These are phyloP conservation scores for Branchinecta lindahli DNA, from an alignment of 1,140 invertebrate genomes.

Conservation along the genomic window DNA sequence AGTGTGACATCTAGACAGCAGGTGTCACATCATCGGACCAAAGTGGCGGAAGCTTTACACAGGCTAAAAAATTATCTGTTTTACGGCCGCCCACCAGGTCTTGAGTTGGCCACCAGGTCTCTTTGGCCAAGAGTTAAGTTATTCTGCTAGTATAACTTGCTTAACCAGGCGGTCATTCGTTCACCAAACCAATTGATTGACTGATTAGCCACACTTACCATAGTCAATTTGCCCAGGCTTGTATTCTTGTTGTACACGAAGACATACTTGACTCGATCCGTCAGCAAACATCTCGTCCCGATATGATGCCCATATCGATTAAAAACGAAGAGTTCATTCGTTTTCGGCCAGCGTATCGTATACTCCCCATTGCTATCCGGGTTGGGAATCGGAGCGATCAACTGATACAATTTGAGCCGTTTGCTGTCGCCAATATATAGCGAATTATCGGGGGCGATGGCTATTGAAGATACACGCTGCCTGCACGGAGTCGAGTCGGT, in stretches of 20 bases:
- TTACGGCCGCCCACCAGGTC: no score
- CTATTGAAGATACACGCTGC: constrained; percentile 66
- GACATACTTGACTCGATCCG: constrained; percentile 76
- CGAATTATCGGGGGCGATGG: constrained; percentile 82
- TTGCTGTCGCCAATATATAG: constrained; percentile 68
- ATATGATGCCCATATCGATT: constrained; percentile 86
- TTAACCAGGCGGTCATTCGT: no score
- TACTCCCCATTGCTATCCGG: constrained; percentile 74
- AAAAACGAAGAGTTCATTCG: constrained; percentile 86
- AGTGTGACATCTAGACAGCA: no score
- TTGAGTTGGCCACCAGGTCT: no score
- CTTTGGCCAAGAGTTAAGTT: no score
- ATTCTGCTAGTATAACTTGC: no score
- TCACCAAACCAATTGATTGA: no score
- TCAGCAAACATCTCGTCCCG: constrained; percentile 77
- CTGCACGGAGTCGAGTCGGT: background rate
- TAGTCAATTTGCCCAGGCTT: constrained; percentile 80
- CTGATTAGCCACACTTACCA: constrained; percentile 9
- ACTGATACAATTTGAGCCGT: constrained; percentile 66
- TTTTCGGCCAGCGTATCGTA: constrained; percentile 74
- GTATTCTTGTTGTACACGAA: constrained; percentile 95
- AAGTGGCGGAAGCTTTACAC: no score
- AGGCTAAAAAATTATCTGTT: no score
- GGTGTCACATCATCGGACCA: no score
- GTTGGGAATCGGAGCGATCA: constrained; percentile 70